These are phyloP conservation scores for Lucilia cuprina DNA, from an alignment of 1,140 invertebrate genomes.

Conservation along the genomic window DNA sequence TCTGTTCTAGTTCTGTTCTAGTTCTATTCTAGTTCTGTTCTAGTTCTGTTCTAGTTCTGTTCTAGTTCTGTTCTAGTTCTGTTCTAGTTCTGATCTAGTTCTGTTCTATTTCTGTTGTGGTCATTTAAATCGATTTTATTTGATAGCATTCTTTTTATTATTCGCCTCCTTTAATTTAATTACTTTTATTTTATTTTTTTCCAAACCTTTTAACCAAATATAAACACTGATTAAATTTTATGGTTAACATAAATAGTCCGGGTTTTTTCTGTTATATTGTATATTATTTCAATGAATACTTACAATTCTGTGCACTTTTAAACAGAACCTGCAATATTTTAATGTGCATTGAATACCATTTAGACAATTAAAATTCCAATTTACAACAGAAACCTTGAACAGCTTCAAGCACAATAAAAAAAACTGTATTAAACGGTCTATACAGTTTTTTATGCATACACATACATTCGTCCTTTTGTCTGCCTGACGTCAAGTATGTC, in stretches of 20 bases:
- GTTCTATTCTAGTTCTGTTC: too few relatives aligned
- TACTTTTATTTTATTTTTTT: neutral
- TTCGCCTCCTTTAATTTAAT: constrained; percentile 1
- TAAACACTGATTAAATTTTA: constrained; percentile 30
- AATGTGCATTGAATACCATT: constrained; percentile 30
- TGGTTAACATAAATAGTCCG: constrained; percentile 2
- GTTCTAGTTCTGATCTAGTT: too few relatives aligned
- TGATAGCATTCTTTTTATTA: neutral
- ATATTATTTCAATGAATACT: neutral
- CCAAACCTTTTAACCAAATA: neutral
- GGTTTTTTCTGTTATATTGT: neutral
- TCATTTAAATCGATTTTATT: too few relatives aligned
- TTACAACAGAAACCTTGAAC: constrained; percentile 4
- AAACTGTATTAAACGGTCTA: neutral
- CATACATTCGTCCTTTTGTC: neutral
- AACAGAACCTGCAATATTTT: neutral
- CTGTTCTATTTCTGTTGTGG: too few relatives aligned
- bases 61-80: too few relatives aligned
- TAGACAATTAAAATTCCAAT: constrained; percentile 34
- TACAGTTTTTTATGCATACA: neutral
- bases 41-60: too few relatives aligned
- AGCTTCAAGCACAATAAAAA: neutral
- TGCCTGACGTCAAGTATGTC: too few relatives aligned
- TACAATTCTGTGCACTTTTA: neutral
- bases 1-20: too few relatives aligned